Conservation (phyloP, 2,888 invertebrate genomes). For the Stenotaenia linearis region DNA sequence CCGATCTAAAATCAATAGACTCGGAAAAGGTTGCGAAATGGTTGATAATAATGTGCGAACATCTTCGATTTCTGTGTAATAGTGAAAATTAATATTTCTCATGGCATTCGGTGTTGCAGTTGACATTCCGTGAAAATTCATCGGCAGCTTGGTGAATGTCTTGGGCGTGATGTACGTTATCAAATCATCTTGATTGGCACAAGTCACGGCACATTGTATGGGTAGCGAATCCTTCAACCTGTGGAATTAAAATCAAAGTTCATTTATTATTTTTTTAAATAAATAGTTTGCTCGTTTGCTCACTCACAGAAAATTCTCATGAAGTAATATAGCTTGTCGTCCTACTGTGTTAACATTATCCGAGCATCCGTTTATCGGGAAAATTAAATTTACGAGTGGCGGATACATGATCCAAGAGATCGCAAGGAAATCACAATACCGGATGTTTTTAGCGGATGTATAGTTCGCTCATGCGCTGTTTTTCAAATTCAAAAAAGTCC, state of each 20-base stretch:
- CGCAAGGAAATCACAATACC: too few species aligned
- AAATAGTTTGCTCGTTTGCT: too few species aligned
- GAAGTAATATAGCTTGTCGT: neutral
- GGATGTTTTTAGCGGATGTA: neutral
- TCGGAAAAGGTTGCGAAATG: neutral
- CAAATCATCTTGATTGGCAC: neutral
- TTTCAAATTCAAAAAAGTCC: too few species aligned
- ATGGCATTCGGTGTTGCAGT: neutral
- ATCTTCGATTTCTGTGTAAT: neutral
- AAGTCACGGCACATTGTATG: neutral
- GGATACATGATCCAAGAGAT: neutral
- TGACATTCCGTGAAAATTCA: neutral
- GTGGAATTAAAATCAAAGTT: neutral
- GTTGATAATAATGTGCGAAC: neutral
- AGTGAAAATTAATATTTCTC: neutral
- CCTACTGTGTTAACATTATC: neutral
- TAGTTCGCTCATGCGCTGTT: neutral
- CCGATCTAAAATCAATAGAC: neutral
- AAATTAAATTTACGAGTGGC: neutral
- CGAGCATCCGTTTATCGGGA: neutral
- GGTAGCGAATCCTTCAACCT: neutral
- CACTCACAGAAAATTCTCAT: neutral
- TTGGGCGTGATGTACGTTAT: neutral
- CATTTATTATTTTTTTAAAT: neutral
- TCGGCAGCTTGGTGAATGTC: neutral